Percentiles rank a stretch among this genome's conserved stretches.
These are phyloP conservation scores for Diarsia mendica DNA, from an alignment of 2,888 invertebrate genomes.

Conservation along the genomic window DNA sequence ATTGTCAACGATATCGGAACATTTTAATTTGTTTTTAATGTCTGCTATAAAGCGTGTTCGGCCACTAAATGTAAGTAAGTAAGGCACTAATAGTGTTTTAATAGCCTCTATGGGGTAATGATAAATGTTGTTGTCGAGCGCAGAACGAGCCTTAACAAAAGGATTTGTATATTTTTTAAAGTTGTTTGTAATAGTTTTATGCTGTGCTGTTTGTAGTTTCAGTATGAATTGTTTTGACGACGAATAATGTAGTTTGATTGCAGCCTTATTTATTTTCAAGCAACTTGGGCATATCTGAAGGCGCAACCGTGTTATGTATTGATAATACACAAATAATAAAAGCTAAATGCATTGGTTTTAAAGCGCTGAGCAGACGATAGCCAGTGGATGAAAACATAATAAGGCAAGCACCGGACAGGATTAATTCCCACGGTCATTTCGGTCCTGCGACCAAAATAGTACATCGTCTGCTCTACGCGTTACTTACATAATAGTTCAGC, in stretches of 20 bases:
- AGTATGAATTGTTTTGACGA: slow-evolving; percentile 5
- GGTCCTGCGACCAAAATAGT: neutral
- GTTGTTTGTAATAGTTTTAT: slow-evolving; percentile 6
- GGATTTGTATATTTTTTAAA: slow-evolving; percentile 3
- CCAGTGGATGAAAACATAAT: neutral
- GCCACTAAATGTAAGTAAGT: slow-evolving; percentile 44
- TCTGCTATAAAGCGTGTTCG: slow-evolving; percentile 34
- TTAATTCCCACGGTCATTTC: neutral
- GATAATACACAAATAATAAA: neutral
- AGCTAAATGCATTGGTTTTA: neutral
- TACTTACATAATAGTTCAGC: too few species aligned
- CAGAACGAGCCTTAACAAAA: slow-evolving; percentile 15
- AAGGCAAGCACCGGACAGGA: neutral
- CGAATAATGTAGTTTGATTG: neutral
- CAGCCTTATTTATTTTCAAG: neutral
- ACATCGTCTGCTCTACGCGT: neutral
- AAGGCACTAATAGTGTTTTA: slow-evolving; percentile 65
- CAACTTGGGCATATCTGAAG: neutral
- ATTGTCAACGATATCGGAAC: slow-evolving; percentile 50
- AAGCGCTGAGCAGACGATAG: neutral
- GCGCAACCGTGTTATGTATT: too few species aligned
- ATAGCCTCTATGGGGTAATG: slow-evolving; percentile 52
- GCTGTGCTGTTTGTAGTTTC: neutral
- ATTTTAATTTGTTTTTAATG: slow-evolving; percentile 64
- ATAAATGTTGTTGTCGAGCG: slow-evolving; percentile 50